These are phyloP conservation scores for Actinia equina DNA, from an alignment of 64 coral and sea anemone species.

Conservation along the genomic window DNA sequence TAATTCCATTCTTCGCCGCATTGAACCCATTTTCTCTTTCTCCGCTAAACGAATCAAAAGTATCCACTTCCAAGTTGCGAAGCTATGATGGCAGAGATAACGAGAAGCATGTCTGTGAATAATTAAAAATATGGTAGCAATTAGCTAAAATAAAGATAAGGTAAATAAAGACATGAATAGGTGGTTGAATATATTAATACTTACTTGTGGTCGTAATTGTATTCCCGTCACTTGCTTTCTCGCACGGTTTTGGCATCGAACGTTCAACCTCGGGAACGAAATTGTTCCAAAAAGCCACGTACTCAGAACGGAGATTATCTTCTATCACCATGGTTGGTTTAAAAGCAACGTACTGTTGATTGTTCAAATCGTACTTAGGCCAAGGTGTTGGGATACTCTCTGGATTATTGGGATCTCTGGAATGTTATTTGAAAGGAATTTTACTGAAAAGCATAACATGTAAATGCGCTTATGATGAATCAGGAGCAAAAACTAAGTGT, in stretches of 20 bases:
- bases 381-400: background rate
- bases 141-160: background rate
- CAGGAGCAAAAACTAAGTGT: background rate
- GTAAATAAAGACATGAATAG: no score
- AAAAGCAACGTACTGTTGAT: constrained; percentile 46
- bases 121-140: background rate
- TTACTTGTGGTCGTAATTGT: background rate
- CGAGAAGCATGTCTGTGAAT: background rate
- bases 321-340: constrained; percentile 32
- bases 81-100: background rate
- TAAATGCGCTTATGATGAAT: background rate
- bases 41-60: background rate
- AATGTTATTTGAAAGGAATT: background rate
- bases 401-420: background rate
- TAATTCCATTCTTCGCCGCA: no score
- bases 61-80: background rate
- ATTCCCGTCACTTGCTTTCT: background rate
- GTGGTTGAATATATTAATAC: background rate
- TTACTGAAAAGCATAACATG: no score
- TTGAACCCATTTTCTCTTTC: background rate
- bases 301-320: constrained; percentile 45
- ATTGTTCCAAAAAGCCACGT: constrained; percentile 65
- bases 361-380: constrained; percentile 8
- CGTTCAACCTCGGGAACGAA: background rate
- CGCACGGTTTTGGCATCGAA: background rate